A percentile compares a stretch with the other conserved stretches of the same genome.
These are phyloP conservation scores for Metaphire vulgaris DNA, from an alignment of 1,140 invertebrate species.

Conservation along the genomic window DNA sequence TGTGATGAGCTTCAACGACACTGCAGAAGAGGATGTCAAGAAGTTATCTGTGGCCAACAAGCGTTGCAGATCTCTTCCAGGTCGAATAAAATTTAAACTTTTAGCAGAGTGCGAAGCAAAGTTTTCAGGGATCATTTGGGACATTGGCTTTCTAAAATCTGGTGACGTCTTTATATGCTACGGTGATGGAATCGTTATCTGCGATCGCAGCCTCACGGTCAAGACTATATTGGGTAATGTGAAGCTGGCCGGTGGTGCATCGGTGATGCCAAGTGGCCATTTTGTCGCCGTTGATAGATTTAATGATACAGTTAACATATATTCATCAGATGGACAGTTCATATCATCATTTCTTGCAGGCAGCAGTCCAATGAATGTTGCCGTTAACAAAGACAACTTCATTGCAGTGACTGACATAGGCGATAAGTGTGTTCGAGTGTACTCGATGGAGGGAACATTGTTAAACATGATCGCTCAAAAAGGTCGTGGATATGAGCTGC, in stretches of 20 bases:
- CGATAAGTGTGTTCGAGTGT: background rate
- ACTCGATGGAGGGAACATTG: background rate
- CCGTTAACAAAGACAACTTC: background rate
- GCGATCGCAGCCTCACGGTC: background rate
- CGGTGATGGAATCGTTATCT: background rate
- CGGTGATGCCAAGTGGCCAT: background rate
- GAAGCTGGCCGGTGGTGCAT: background rate
- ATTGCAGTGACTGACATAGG: background rate
- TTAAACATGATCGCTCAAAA: background rate
- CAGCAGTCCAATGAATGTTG: background rate
- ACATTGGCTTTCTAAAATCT: background rate
- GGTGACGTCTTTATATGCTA: background rate
- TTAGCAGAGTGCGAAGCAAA: background rate
- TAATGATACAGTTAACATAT: background rate
- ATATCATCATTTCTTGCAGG: background rate
- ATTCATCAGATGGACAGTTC: background rate
- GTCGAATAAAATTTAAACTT: background rate
- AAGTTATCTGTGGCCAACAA: background rate
- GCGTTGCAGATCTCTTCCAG: background rate
- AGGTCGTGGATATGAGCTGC: background rate
- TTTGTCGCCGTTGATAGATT: background rate
- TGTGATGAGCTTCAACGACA: background rate
- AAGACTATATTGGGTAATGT: background rate
- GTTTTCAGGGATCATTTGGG: background rate
- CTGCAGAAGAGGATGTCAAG: background rate